phyloP scores from a whole-genome alignment of 2,888 invertebrate genomes.

The Orchesella flavescens region DNA sequence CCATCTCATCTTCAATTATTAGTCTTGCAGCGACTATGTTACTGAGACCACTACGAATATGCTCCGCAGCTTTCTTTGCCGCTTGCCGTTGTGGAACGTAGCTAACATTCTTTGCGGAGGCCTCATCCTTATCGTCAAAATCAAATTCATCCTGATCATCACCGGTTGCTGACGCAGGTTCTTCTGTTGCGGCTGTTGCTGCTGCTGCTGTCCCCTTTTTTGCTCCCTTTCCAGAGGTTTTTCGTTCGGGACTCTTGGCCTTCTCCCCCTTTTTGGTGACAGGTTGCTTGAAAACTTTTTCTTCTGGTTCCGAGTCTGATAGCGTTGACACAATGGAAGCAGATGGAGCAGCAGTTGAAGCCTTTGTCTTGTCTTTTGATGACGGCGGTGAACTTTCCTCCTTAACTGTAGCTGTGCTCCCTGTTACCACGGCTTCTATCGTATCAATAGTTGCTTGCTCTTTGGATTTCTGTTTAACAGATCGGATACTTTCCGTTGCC shows the following conservation, averaged over 20 bases:
- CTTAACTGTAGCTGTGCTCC: neutral
- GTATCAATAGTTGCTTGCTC: slow-evolving; percentile 30
- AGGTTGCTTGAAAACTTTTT: slow-evolving; percentile 16
- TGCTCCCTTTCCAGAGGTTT: slow-evolving; percentile 73
- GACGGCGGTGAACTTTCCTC: slow-evolving; percentile 14
- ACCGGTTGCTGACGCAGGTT: slow-evolving; percentile 53
- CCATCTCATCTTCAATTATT: slow-evolving; percentile 72
- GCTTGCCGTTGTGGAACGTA: slow-evolving; percentile 93
- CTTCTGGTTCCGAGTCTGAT: slow-evolving; percentile 21
- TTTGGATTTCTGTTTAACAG: slow-evolving; percentile 78
- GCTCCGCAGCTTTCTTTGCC: slow-evolving; percentile 92
- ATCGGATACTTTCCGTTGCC: slow-evolving; percentile 88
- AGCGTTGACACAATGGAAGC: neutral
- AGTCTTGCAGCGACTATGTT: slow-evolving; percentile 71
- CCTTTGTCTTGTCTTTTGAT: slow-evolving; percentile 18
- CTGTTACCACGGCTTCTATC: slow-evolving; percentile 8
- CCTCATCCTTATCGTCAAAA: slow-evolving; percentile 76
- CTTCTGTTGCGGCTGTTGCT: slow-evolving; percentile 37
- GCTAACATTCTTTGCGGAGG: slow-evolving; percentile 79
- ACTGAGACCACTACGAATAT: slow-evolving; percentile 81
- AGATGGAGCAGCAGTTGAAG: neutral
- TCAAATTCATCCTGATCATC: slow-evolving; percentile 77
- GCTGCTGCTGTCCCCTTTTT: slow-evolving; percentile 40
- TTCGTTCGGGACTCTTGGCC: slow-evolving; percentile 75
- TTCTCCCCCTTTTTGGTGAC: slow-evolving; percentile 32